These are phyloP conservation scores for Mormyrops boulengeri DNA, from an alignment of 2,797 vertebrate species.

Conservation along the genomic window DNA sequence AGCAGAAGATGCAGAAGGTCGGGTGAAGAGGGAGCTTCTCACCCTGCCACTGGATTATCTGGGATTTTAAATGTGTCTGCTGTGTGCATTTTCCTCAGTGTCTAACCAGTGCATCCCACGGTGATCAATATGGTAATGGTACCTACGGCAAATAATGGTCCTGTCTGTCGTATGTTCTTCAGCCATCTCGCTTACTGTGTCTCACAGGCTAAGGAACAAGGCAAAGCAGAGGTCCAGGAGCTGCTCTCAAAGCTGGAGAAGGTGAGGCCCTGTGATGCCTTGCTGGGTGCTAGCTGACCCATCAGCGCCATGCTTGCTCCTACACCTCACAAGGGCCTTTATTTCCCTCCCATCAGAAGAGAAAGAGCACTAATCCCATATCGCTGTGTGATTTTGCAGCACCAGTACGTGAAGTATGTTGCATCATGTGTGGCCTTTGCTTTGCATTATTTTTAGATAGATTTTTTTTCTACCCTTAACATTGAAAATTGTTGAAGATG, in stretches of 20 bases:
- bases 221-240: slow-evolving; percentile 86
- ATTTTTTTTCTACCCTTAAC: background rate
- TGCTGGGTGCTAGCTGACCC: background rate
- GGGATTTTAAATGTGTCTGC: background rate
- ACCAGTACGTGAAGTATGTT: background rate
- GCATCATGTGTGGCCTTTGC: background rate
- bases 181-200: slow-evolving; percentile 23
- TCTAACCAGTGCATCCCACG: background rate
- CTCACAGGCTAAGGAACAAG: slow-evolving; percentile 87
- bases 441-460: background rate
- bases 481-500: background rate
- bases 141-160: background rate
- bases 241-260: slow-evolving; percentile 82
- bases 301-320: background rate
- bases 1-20: slow-evolving; percentile 92
- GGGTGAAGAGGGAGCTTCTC: background rate
- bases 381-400: background rate
- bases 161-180: background rate
- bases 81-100: background rate
- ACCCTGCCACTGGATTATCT: background rate
- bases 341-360: background rate
- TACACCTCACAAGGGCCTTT: background rate
- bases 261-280: slow-evolving; percentile 54
- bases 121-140: background rate
- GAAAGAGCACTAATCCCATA: background rate